Conservation (phyloP, 2,797 vertebrate species). For the Alectoris magna region DNA sequence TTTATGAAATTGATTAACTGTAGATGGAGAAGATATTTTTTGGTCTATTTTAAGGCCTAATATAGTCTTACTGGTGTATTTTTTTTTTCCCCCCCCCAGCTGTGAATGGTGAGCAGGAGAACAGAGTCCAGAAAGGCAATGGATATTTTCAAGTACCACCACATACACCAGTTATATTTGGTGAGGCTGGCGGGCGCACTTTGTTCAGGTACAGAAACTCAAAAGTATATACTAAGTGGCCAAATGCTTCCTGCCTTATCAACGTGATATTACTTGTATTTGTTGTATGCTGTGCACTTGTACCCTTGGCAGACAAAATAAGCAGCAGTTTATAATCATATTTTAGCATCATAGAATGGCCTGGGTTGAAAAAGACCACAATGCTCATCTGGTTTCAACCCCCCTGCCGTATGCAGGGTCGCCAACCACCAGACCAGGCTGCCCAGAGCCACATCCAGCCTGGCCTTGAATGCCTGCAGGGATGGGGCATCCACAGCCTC, state of each 20-base stretch:
- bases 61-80: neutral
- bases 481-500: too few species aligned
- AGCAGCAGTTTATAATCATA: neutral
- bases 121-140: conserved; percentile 95
- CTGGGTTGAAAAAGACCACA: too few species aligned
- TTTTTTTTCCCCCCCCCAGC: conserved; percentile 44
- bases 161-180: conserved; percentile 98
- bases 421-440: too few species aligned
- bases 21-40: neutral
- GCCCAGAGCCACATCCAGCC: too few species aligned
- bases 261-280: neutral
- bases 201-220: conserved; percentile 89
- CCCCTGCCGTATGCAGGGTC: too few species aligned
- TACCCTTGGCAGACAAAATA: neutral
- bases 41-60: neutral
- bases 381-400: too few species aligned
- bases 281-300: neutral
- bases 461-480: too few species aligned
- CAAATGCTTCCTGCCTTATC: neutral
- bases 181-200: conserved; percentile 96
- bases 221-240: neutral
- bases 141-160: conserved; percentile 99
- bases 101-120: conserved; percentile 98
- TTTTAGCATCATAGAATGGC: too few species aligned
- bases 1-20: neutral